These are phyloP conservation scores for Pharmacophagus antenor DNA, from an alignment of 2,888 invertebrate species.

Conservation along the genomic window DNA sequence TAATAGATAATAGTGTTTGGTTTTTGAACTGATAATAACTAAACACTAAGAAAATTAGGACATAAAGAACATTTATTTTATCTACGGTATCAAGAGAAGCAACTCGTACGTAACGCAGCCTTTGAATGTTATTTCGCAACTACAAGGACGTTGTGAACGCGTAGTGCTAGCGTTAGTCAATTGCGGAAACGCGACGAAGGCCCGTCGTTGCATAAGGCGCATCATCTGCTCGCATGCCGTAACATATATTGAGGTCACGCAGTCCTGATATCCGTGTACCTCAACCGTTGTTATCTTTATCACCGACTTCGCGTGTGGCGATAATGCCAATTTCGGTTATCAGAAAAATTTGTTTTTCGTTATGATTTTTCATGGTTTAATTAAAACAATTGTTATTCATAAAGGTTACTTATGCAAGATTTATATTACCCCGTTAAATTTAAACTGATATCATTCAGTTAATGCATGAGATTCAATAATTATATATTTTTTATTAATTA, in stretches of 20 bases:
- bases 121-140: constrained; percentile 15
- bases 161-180: constrained; percentile 20
- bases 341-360: background rate
- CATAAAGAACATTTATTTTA: too few species aligned
- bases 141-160: constrained; percentile 20
- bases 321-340: constrained; percentile 5
- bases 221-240: constrained; percentile 19
- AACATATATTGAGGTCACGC: constrained; percentile 22
- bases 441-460: too few species aligned
- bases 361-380: background rate
- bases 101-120: background rate
- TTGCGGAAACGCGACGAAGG: constrained; percentile 23
- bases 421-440: too few species aligned
- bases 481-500: too few species aligned
- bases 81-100: background rate
- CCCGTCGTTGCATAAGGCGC: constrained; percentile 20
- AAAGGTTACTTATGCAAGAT: background rate
- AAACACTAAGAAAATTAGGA: too few species aligned
- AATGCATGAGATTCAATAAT: too few species aligned
- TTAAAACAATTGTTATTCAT: background rate
- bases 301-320: background rate
- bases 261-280: constrained; percentile 17
- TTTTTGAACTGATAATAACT: too few species aligned
- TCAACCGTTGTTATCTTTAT: constrained; percentile 2
- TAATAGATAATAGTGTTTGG: too few species aligned